Evolutionary conservation across 1,140 invertebrate genomes (phyloP).

Genomic region (Oedothorax gibbosus): DNA sequence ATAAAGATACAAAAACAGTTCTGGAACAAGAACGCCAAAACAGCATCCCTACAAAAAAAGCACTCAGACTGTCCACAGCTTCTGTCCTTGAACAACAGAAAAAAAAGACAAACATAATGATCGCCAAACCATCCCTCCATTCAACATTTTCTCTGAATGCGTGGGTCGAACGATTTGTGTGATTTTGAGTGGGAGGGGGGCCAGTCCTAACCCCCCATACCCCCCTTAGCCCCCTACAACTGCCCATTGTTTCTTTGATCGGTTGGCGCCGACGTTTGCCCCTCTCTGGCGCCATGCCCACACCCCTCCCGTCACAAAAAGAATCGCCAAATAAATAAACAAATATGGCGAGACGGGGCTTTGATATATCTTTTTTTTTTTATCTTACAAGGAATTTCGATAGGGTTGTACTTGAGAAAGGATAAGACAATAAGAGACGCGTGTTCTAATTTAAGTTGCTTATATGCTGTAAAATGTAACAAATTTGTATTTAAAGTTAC

Average conservation of each 20-base stretch:
- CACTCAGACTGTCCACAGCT: no score
- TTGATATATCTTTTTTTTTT: no score
- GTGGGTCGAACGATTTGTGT: conserved; percentile 39
- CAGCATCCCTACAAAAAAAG: no score
- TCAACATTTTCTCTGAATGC: conserved; percentile 2
- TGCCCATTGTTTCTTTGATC: conserved; percentile 38
- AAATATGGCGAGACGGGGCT: conserved; percentile 17
- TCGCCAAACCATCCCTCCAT: conserved; percentile 23
- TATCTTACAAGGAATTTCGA: no score
- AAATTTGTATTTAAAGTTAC: no score
- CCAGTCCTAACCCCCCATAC: not conserved
- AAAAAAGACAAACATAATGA: conserved; percentile 1
- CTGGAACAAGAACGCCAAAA: no score
- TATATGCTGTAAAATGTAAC: no score
- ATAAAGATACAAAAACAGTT: no score
- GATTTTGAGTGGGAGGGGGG: conserved; percentile 18
- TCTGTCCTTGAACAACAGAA: no score
- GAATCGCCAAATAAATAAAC: conserved; percentile 24
- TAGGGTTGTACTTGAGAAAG: no score
- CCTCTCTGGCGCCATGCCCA: conserved; percentile 10
- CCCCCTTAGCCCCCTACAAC: not conserved
- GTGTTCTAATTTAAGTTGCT: no score
- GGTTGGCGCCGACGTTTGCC: not conserved
- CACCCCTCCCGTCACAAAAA: conserved; percentile 2
- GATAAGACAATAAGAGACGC: no score